phyloP scores from a whole-genome alignment of 1,140 invertebrate genomes.

The Lanistes nyassanus region DNA sequence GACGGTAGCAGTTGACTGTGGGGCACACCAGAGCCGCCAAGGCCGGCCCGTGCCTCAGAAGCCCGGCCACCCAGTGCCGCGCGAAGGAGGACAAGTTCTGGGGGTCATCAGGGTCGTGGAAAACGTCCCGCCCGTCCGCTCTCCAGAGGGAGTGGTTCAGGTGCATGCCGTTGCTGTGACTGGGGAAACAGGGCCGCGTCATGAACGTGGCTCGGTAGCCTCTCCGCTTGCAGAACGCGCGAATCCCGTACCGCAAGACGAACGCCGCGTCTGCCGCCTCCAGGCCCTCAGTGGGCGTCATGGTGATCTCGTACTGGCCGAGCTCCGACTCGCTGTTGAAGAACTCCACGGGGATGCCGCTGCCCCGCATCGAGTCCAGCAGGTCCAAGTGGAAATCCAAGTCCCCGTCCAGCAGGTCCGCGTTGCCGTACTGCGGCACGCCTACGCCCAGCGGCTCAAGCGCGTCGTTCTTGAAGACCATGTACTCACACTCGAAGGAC shows the following conservation, averaged over 20 bases:
- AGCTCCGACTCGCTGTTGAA: slow-evolving; percentile 26
- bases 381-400: slow-evolving; percentile 23
- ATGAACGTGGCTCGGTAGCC: slow-evolving; percentile 37
- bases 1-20: slow-evolving; percentile 43
- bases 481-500: slow-evolving; percentile 29
- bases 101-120: slow-evolving; percentile 27
- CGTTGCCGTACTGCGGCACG: slow-evolving; percentile 15
- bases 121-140: slow-evolving; percentile 25
- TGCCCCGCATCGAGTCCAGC: slow-evolving; percentile 1
- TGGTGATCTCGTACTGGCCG: slow-evolving; percentile 34
- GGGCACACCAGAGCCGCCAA: slow-evolving; percentile 39
- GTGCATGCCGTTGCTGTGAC: slow-evolving; percentile 34
- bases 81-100: slow-evolving; percentile 28
- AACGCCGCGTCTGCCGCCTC: slow-evolving; percentile 13
- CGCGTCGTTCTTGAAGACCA: slow-evolving; percentile 17
- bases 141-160: slow-evolving; percentile 42
- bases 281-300: slow-evolving; percentile 13
- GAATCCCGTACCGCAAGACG: slow-evolving; percentile 18
- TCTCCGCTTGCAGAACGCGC: neutral
- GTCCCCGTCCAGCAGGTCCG: slow-evolving; percentile 21
- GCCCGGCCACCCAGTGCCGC: slow-evolving; percentile 40
- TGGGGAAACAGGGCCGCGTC: slow-evolving; percentile 24
- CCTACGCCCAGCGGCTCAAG: slow-evolving; percentile 12
- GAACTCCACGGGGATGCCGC: slow-evolving; percentile 26
- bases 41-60: slow-evolving; percentile 36